A percentile compares a stretch with the other conserved stretches of the same genome.
These are phyloP conservation scores for Actinemys pallida DNA, from an alignment of 2,113 vertebrate species.

Conservation along the genomic window DNA sequence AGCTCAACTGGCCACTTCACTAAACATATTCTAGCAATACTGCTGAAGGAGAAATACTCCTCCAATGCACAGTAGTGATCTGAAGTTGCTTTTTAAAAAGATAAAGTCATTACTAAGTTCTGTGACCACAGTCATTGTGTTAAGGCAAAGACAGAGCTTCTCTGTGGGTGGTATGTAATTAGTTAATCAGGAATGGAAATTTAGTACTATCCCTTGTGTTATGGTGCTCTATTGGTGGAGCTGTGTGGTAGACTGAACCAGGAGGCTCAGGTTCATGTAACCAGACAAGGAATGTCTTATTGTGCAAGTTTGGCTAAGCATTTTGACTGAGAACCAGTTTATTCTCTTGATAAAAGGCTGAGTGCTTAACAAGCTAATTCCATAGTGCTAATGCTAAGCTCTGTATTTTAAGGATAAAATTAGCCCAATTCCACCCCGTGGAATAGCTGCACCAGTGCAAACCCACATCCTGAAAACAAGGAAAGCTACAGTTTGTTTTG, in stretches of 20 bases:
- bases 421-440: background rate
- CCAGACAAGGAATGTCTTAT: background rate
- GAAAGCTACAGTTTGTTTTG: background rate
- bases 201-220: background rate
- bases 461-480: background rate
- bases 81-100: background rate
- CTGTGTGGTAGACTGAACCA: background rate
- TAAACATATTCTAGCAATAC: background rate
- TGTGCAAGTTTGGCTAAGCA: background rate
- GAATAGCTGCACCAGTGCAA: background rate
- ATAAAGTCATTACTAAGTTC: background rate
- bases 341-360: fast-evolving
- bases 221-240: background rate
- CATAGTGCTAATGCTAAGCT: no score
- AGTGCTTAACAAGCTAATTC: background rate
- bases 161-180: background rate
- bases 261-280: background rate
- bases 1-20: background rate
- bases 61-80: background rate
- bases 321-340: background rate
- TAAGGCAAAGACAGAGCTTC: background rate
- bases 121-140: fast-evolving
- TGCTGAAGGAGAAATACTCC: background rate
- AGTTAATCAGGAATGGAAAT: background rate
- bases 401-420: background rate